Evolutionary conservation across 2,797 vertebrate species (phyloP), one percentile per base, ranked within the genome.

Genomic region (Melanotaenia boesemani): DNA sequence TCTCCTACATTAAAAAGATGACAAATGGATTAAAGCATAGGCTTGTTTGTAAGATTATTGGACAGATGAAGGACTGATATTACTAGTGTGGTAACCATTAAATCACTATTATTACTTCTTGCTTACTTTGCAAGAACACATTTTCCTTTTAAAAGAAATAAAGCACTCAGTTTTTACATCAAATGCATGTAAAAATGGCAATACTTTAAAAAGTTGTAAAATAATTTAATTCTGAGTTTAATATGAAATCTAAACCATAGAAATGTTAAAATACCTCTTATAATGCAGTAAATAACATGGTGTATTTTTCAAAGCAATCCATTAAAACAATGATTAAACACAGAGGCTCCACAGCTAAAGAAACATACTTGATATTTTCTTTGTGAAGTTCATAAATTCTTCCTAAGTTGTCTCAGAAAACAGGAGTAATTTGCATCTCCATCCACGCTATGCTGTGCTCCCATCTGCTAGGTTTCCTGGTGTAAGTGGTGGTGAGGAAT

Each of bases 391-490:
- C 54, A 39, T 56, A n/a, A 16, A 20, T 8, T 63, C 15, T 55
- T 15, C 11, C 32, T 20, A n/a, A 54, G 18, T 46, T 67, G 8
- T 72, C 32, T 67, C 34, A 34, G 30, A 44, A 74, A 73, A 67
- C 18, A 5, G 0, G 18, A 44, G 26, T 48, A 71, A 60, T 74
- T 58, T 28, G 71, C 55, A 1, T 32, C 34, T 52, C 34, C 66
- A 18, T 68, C 67, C 41, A 20, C 46, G 37, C 50, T 2, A 34
- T n/a, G 58, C 44, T 9, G 5, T 22, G 20, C 24, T 46, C 69
- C 48, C 20, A 15, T 65, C 41, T 48, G 57, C 75, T 70, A 63
- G 61, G 34, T 68, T 76, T 82, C 39, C 77, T 81, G 79, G 46
- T 66, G n/a, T 41, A 69, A 73, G 67, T 63, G 70, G 71, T 81